phyloP scores from a whole-genome alignment of 2,113 vertebrate genomes.

The Passerina amoena region DNA sequence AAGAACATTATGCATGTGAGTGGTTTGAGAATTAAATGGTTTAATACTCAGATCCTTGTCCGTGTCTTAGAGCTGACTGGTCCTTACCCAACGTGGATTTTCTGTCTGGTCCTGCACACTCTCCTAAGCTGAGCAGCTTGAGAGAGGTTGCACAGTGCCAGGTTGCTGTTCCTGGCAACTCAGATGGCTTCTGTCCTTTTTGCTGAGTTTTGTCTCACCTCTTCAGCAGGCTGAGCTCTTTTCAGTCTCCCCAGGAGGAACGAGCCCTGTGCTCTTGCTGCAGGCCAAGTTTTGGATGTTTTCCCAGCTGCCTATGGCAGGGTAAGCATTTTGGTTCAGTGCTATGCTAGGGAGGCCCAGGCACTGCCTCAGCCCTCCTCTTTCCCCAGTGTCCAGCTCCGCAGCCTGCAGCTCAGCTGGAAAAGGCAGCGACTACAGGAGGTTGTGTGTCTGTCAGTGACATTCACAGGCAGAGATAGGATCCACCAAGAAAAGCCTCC shows the following conservation, averaged over 20 bases:
- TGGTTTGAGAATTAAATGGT: conserved; percentile 85
- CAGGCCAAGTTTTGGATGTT: not conserved
- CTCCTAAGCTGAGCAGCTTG: not conserved
- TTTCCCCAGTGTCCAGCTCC: not conserved
- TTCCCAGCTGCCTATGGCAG: not conserved
- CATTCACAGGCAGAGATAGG: not conserved
- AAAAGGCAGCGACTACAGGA: not conserved
- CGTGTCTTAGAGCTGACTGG: not conserved
- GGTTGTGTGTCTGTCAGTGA: not conserved
- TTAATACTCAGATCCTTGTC: conserved; percentile 72
- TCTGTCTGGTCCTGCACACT: accelerated
- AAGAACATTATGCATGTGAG: conserved; percentile 85
- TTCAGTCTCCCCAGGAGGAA: accelerated
- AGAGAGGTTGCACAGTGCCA: not conserved
- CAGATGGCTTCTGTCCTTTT: not conserved
- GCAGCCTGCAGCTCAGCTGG: not conserved
- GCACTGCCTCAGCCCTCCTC: not conserved
- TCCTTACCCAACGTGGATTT: accelerated
- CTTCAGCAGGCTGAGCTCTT: not conserved
- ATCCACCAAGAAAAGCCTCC: not conserved
- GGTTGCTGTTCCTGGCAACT: not conserved
- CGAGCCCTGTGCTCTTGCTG: not conserved
- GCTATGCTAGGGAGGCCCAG: not conserved
- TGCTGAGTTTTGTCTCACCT: not conserved
- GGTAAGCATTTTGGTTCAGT: not conserved